Conservation (phyloP, 2,113 vertebrate genomes). For the Lanius ludovicianus region DNA sequence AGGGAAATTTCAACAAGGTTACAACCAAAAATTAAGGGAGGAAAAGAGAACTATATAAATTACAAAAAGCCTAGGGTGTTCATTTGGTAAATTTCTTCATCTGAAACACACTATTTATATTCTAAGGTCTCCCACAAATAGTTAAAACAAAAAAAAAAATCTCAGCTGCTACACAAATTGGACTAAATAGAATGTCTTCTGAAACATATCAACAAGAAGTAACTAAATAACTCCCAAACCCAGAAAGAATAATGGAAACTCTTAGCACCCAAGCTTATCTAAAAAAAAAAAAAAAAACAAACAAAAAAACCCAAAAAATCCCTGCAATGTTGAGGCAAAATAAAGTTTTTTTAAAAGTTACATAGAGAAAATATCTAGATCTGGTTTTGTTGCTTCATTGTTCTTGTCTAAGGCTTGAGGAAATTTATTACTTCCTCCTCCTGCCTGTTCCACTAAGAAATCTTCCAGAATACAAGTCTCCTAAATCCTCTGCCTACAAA, state of each 20-base stretch:
- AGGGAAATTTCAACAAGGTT: not conserved
- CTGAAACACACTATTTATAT: not conserved
- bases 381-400: not conserved
- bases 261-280: not conserved
- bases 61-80: not conserved
- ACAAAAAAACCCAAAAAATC: not conserved
- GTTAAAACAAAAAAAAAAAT: not conserved
- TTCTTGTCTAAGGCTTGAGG: not conserved
- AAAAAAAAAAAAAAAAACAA: not conserved
- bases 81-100: not conserved
- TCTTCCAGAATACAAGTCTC: not conserved
- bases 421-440: conserved; percentile 43
- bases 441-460: not conserved
- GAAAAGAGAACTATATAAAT: not conserved
- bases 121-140: not conserved
- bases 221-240: not conserved
- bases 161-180: not conserved
- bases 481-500: not conserved
- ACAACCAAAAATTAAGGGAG: not conserved
- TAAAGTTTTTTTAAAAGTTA: not conserved
- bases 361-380: not conserved
- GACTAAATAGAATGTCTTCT: not conserved
- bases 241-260: not conserved
- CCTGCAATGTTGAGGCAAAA: not conserved
- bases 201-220: not conserved